Evolutionary conservation across 2,888 invertebrate genomes (phyloP).

Genomic region (Eupithecia insigniata): DNA sequence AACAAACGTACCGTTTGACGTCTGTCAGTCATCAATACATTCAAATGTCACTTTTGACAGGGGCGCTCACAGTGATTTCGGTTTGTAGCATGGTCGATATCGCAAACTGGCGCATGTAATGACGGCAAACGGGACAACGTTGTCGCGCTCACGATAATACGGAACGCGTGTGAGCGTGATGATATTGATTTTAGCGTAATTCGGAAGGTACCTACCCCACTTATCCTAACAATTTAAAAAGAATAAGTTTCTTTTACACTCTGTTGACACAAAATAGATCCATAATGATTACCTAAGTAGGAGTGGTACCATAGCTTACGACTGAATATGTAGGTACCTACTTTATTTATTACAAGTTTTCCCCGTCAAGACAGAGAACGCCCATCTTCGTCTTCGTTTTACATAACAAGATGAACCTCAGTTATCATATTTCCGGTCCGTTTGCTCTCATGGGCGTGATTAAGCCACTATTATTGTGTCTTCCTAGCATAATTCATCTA

Average conservation of each 20-base stretch:
- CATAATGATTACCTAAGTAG: background rate
- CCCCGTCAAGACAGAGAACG: background rate
- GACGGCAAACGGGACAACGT: no score
- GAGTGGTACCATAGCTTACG: no score
- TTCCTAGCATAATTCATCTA: conserved; percentile 49
- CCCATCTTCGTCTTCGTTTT: conserved; percentile 16
- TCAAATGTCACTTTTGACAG: no score
- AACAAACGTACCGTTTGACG: no score
- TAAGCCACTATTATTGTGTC: conserved; percentile 62
- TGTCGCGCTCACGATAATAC: no score
- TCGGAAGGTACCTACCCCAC: background rate
- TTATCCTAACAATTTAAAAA: no score
- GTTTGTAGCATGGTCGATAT: no score
- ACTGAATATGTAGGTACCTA: background rate
- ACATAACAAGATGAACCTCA: conserved; percentile 35
- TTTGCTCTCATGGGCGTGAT: conserved; percentile 58
- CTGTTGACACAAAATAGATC: background rate
- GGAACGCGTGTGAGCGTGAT: no score
- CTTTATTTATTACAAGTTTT: conserved; percentile 4
- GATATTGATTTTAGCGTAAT: no score
- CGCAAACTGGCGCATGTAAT: no score
- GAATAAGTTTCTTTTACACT: background rate
- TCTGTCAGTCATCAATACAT: no score
- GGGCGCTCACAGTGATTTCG: no score
- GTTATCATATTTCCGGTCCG: conserved; percentile 55